Percentiles rank a stretch among this genome's conserved stretches.
phyloP scores from a whole-genome alignment of 2,888 invertebrate genomes.

The Macrosoma leucophasiata region DNA sequence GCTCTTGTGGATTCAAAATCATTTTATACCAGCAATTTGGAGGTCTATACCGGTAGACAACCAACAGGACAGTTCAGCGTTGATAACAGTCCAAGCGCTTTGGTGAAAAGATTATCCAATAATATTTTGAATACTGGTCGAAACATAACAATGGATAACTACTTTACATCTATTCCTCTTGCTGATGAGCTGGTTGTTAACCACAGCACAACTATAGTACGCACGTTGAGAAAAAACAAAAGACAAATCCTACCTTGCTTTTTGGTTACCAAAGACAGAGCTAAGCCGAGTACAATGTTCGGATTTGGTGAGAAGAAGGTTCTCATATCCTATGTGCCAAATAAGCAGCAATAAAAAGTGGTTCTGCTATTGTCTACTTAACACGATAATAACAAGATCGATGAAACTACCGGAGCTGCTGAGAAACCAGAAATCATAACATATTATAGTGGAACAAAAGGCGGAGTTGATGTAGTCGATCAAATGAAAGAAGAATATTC shows the following conservation, averaged over 20 bases:
- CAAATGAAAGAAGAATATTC: slow-evolving; percentile 32
- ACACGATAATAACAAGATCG: slow-evolving; percentile 19
- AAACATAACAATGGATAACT: slow-evolving; percentile 26
- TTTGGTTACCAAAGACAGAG: slow-evolving; percentile 3
- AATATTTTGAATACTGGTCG: slow-evolving; percentile 20
- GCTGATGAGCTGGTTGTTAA: slow-evolving; percentile 19
- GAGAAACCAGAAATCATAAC: slow-evolving; percentile 14
- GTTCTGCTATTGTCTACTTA: slow-evolving; percentile 23
- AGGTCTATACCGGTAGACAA: slow-evolving; percentile 24
- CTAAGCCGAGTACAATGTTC: slow-evolving; percentile 9
- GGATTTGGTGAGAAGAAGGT: slow-evolving; percentile 10
- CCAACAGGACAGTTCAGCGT: slow-evolving; percentile 10
- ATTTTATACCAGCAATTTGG: slow-evolving; percentile 21
- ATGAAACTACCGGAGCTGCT: slow-evolving; percentile 16
- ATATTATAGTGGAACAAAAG: slow-evolving; percentile 24
- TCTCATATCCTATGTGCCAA: slow-evolving; percentile 22
- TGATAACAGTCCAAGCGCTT: slow-evolving; percentile 16
- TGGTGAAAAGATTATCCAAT: slow-evolving; percentile 24
- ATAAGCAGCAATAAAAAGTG: slow-evolving; percentile 23
- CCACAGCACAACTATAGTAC: slow-evolving; percentile 21
- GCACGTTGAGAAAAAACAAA: slow-evolving; percentile 24
- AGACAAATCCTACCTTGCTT: slow-evolving; percentile 12
- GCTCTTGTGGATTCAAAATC: slow-evolving; percentile 20
- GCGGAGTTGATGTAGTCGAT: slow-evolving; percentile 33
- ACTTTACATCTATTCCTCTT: slow-evolving; percentile 22